These are phyloP conservation scores for Bathynomus jamesi DNA, from an alignment of 1,140 invertebrate genomes.

Conservation along the genomic window DNA sequence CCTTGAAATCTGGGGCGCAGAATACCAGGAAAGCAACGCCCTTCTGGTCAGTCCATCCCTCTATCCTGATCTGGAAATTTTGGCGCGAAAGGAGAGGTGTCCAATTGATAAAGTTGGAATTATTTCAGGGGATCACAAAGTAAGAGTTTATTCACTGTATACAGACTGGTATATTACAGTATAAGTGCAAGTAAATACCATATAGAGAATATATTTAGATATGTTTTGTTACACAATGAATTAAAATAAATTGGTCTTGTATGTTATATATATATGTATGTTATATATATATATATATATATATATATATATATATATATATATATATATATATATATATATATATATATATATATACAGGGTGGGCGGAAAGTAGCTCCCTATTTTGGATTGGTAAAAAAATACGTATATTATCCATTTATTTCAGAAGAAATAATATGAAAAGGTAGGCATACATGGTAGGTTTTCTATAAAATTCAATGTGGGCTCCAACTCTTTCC, in stretches of 20 bases:
- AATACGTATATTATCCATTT: too few species aligned
- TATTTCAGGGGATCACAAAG: constrained; percentile 78
- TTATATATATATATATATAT: background rate
- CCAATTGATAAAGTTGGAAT: constrained; percentile 86
- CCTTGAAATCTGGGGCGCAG: constrained; percentile 92
- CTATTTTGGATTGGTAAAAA: too few species aligned
- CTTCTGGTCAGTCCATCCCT: constrained; percentile 63
- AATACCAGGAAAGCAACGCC: constrained; percentile 96
- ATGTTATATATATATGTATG: background rate
- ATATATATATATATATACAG: too few species aligned
- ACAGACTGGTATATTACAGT: background rate
- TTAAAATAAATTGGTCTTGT: too few species aligned
- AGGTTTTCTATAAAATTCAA: too few species aligned
- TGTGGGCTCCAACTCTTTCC: too few species aligned
- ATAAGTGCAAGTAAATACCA: background rate
- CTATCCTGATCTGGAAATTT: constrained; percentile 56
- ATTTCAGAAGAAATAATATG: too few species aligned
- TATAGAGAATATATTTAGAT: too few species aligned
- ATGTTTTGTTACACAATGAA: too few species aligned
- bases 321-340: constrained; percentile 2
- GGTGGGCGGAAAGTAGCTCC: too few species aligned
- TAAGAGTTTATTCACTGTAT: constrained; percentile 38
- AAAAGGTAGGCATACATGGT: too few species aligned
- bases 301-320: background rate
- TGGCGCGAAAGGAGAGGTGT: constrained; percentile 80